Percentiles rank a stretch among this genome's conserved stretches.
Conservation (phyloP, 1,140 invertebrate species). For the Caenorhabditis latens region DNA sequence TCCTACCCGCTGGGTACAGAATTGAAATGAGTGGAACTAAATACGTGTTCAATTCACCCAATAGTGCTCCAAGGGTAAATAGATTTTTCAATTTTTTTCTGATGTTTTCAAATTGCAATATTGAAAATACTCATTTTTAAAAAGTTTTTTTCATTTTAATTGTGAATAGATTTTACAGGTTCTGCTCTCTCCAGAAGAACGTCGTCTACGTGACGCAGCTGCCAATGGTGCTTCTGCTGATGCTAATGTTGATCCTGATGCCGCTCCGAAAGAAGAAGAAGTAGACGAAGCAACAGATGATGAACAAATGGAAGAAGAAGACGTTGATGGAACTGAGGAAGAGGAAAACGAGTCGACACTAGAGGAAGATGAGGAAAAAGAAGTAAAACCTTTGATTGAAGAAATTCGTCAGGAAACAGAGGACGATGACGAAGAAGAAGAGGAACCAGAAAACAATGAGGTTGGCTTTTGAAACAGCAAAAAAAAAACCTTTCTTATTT, state of each 20-base stretch:
- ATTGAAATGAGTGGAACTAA: background rate
- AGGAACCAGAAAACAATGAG: too few relatives aligned
- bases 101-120: too few relatives aligned
- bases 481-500: too few relatives aligned
- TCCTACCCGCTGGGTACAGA: constrained; percentile 3
- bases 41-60: background rate
- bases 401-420: background rate
- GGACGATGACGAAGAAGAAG: background rate
- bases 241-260: background rate
- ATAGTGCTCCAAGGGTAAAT: background rate
- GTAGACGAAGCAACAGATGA: background rate
- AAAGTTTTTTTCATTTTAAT: background rate
- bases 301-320: background rate
- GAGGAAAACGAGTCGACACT: background rate
- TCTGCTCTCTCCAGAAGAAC: constrained; percentile 2
- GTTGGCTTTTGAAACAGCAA: too few relatives aligned
- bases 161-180: background rate
- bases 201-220: background rate
- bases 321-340: background rate
- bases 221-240: background rate
- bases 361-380: background rate
- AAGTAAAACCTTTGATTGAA: background rate
- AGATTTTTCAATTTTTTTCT: too few relatives aligned
- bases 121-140: background rate
- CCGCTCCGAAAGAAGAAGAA: background rate